A percentile compares a stretch with the other conserved stretches of the same genome.
These are phyloP conservation scores for Wiebesia pumilae DNA, from an alignment of 1,140 invertebrate genomes.

Conservation along the genomic window DNA sequence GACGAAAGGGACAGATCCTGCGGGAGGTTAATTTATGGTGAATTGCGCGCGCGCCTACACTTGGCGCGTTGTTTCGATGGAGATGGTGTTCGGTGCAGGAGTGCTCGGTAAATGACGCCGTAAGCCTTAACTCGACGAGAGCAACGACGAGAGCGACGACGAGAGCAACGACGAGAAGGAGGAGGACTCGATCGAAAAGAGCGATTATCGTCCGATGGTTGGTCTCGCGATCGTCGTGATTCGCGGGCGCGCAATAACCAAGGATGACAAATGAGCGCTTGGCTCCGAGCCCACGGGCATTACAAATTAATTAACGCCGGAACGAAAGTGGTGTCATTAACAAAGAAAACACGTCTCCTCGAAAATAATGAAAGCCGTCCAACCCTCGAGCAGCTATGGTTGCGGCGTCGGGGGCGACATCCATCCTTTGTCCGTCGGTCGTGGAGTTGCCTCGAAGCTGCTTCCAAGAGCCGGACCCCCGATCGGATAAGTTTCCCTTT, in stretches of 20 bases:
- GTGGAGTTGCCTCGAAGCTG: slow-evolving; percentile 18
- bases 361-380: slow-evolving; percentile 32
- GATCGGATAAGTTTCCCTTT: slow-evolving; percentile 33
- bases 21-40: too few species aligned
- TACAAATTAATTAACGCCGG: slow-evolving; percentile 38
- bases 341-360: slow-evolving; percentile 40
- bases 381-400: too few species aligned
- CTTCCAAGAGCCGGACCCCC: slow-evolving; percentile 12
- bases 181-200: too few species aligned
- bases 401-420: not conserved
- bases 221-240: too few species aligned
- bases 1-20: too few species aligned
- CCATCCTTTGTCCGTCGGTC: slow-evolving; percentile 12
- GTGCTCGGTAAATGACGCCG: too few species aligned
- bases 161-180: too few species aligned
- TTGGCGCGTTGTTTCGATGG: too few species aligned
- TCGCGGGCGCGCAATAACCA: not conserved
- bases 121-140: too few species aligned
- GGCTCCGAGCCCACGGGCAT: not conserved
- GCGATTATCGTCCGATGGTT: not conserved
- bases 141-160: too few species aligned
- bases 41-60: too few species aligned
- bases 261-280: not conserved
- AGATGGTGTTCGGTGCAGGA: too few species aligned
- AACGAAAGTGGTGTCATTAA: slow-evolving; percentile 31